Base-by-base conservation (phyloP, 2,888 invertebrate species). In the Biston betularia region DNA sequence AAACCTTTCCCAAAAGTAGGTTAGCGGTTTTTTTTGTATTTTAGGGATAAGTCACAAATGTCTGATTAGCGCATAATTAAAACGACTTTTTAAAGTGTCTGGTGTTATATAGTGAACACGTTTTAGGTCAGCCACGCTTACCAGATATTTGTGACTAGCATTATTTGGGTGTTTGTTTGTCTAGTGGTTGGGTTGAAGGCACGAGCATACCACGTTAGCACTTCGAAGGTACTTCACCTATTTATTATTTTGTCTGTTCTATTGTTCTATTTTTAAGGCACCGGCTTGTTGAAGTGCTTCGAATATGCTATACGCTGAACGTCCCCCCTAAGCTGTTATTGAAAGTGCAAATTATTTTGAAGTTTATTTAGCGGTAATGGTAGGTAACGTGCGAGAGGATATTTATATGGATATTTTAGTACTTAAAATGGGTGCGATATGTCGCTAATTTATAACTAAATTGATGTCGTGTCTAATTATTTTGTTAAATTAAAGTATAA, bases 271-370 rank as follows among this genome's bases (percentile, higher is more conserved):
- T 73, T 66, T 6, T 75, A 70, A 75, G 77, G 75, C 73, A 74
- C 70, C 74, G 77, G 52, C 35, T 72, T 70, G 77, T 75, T 85
- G 89, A 89, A 89, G 90, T 89, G 88, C 92, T 92, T 89, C 90
- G 90, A 87, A 85, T 81, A 84, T 86, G 90, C 91, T 88, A 83
- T 87, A 86, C 84, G 88, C 89, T 85, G 87, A 89, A 91, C 91
- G 92, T 91, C 92, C 93, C 93, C 93, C 93, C 93, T 90, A 87
- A 90, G 92, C 89, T 89, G 81, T 86, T 85, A 80, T 82, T 84
- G 84, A 90, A 89, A 90, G 92, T 92, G 92, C 92, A 90, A 92
- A 91, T 90, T 90, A 88, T 83, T 86, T 89, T 86, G 84, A 88
- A 87, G 85, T 89, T 87, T 83, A 84, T 85, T 87, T 87, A 90